Base-by-base conservation (phyloP, 2,113 vertebrate species). In the Malaclemys terrapin region DNA sequence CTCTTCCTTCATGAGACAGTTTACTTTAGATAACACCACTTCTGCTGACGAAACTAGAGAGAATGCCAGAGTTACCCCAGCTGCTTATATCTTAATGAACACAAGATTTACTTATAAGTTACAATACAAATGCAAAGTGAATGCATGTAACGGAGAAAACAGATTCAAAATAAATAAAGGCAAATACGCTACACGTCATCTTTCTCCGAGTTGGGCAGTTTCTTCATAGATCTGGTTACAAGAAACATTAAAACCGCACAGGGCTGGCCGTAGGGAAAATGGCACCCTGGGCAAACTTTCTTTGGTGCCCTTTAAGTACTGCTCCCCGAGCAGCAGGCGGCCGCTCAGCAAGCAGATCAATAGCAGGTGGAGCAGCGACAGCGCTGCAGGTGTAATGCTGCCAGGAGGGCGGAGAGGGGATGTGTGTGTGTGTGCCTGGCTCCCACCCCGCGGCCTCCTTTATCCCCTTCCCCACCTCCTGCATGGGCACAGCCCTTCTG, bases 11-110 rank as follows among this genome's bases (percentile, higher is more conserved):
- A 86, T 59, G n/a, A 81, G 83, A 87, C 62, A 94, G 0, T 85
- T 96, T 87, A 84, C 80, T 91, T 96, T 89, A 96, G 89, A 88
- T 91, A 93, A 78, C 52, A 69, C 42, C 86, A 1, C 54, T 94
- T 72, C 8, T 0, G 65, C 25, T 50, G 81, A 92, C 85, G 93
- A 90, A 93, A 94, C 86, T 72, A 72, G 0, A 0, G 62, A 86
- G 59, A 62, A 86, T 94, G 90, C 80, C 89, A 76, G 47, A 89
- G 4, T 88, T 50, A 56, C 93, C 82, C 50, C 4, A 22, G 25
- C 80, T 88, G 72, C 75, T 94, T 87, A 2, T 42, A 17, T 75
- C 87, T 83, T 88, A 87, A 88, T 65, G 96, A 94, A 95, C 52
- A 86, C 10, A 59, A 82, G 90, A 93, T 90, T 82, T 93, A 82